Conservation (phyloP, 2,888 invertebrate species). For the Xestia xanthographa region DNA sequence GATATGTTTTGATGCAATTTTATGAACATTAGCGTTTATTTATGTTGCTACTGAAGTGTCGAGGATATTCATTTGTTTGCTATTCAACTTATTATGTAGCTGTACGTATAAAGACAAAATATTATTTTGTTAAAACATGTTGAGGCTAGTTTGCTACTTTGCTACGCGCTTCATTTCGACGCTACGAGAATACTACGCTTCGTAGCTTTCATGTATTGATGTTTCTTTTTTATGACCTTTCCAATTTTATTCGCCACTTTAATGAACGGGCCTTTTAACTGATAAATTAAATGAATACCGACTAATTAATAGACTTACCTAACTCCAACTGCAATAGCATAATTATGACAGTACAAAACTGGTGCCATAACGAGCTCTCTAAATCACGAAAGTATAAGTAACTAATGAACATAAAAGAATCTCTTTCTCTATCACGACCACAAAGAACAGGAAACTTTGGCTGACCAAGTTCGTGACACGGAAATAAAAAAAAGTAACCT, state of each 20-base stretch:
- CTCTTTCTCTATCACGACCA: slow-evolving; percentile 6
- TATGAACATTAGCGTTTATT: slow-evolving; percentile 1
- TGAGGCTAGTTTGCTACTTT: no score
- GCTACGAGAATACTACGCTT: not conserved
- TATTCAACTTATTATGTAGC: not conserved
- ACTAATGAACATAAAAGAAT: not conserved
- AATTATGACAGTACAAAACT: no score
- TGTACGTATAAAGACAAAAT: not conserved
- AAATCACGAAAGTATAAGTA: not conserved
- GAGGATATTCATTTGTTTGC: not conserved
- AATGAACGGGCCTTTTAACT: no score
- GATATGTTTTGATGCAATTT: slow-evolving; percentile 12
- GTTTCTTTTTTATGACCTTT: not conserved
- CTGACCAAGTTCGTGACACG: slow-evolving; percentile 16
- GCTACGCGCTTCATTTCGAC: not conserved
- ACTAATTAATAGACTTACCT: not conserved
- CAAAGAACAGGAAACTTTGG: slow-evolving; percentile 22
- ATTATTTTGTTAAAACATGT: not conserved
- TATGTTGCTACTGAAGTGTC: not conserved
- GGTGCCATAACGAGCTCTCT: no score
- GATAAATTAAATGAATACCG: not conserved
- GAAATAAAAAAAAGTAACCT: slow-evolving; percentile 26
- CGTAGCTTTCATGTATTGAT: not conserved
- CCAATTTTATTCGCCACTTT: no score
- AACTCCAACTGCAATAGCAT: not conserved